Evolutionary conservation across 2,797 vertebrate genomes (phyloP), one percentile per base, ranked within the genome.

Genomic region (Diplodus sargus): DNA sequence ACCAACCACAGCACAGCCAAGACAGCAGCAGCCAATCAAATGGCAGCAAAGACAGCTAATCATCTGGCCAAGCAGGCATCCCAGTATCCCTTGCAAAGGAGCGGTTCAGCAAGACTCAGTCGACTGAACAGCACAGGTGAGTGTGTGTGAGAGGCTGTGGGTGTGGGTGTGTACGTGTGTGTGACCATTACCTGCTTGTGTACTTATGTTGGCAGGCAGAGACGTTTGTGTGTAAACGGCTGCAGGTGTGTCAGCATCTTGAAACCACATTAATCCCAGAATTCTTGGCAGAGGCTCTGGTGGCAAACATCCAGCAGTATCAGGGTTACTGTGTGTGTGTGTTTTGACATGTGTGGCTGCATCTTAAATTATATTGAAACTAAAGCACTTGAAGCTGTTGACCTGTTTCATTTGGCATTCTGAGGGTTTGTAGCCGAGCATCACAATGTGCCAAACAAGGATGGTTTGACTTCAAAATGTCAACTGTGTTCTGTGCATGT

Each of bases 71-170:
- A 88, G 76, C 86, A 83, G 66, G 7, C 10, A 0, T 74, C 87
- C 48, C 93, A 92, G 66, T 78, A 81, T 78, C 79, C 80, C 12
- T 61, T 93, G 71, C 94, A 93, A 28, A 89, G 93, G 65, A 91
- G 79, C 18, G 85, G 90, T 64, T 93, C 92, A 0, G 77, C 84
- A 1, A 90, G 91, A 65, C 74, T 90, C 54, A 78, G 69, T 43
- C 86, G 90, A 3, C 68, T 82, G 2, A 87, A 51, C 22, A 23
- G 72, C 25, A 0, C 85, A 86, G 93, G 95, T 95, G 79, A 70
- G 23, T 5, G 16, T 52, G 13, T 71, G 12, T 53, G 30, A 30
- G 20, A 64, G 48, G 48, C 4, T 73, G 43, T 42, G 30, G 71
- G 17, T 60, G 51, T 49, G 12, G 15, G 14, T 58, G 22, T 54